These are phyloP conservation scores for Drosophila miranda DNA, from an alignment of 1,140 invertebrate genomes.

Conservation along the genomic window DNA sequence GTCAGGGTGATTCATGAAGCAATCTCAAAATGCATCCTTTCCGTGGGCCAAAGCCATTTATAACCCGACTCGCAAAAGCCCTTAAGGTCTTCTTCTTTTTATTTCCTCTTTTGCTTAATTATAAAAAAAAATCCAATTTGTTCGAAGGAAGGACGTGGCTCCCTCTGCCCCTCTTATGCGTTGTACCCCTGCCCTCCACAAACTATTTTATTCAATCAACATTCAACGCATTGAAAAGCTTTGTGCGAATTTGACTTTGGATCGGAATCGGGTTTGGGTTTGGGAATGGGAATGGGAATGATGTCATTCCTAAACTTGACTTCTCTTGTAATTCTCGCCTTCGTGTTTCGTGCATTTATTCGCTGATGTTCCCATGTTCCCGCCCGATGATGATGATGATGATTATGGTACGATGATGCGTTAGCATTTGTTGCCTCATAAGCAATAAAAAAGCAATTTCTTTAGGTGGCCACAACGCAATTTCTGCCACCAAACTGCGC, in stretches of 20 bases:
- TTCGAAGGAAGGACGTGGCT: conserved; percentile 8
- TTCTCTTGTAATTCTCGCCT: conserved; percentile 47
- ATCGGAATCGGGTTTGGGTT: conserved; percentile 4
- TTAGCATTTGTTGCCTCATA: conserved; percentile 47
- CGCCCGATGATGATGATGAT: conserved; percentile 10
- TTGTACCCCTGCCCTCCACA: background rate
- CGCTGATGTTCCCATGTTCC: background rate
- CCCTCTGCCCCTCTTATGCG: background rate
- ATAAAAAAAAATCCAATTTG: conserved; percentile 37
- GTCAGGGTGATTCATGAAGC: conserved; percentile 33
- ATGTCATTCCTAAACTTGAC: conserved; percentile 66
- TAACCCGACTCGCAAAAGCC: conserved; percentile 36
- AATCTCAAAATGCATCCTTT: conserved; percentile 48
- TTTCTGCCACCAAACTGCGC: conserved; percentile 42
- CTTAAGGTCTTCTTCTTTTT: conserved; percentile 16
- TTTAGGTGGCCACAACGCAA: conserved; percentile 52
- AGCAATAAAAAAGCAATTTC: conserved; percentile 59
- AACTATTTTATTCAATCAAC: conserved; percentile 59
- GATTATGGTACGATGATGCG: conserved; percentile 25
- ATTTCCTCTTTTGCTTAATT: conserved; percentile 39
- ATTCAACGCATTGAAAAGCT: conserved; percentile 54
- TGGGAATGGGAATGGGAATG: conserved; percentile 30
- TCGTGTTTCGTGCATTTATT: conserved; percentile 54
- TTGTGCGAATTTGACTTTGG: conserved; percentile 21
- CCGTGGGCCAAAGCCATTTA: conserved; percentile 45